phyloP scores from a whole-genome alignment of 1,140 invertebrate genomes.

The Planococcus citri region DNA sequence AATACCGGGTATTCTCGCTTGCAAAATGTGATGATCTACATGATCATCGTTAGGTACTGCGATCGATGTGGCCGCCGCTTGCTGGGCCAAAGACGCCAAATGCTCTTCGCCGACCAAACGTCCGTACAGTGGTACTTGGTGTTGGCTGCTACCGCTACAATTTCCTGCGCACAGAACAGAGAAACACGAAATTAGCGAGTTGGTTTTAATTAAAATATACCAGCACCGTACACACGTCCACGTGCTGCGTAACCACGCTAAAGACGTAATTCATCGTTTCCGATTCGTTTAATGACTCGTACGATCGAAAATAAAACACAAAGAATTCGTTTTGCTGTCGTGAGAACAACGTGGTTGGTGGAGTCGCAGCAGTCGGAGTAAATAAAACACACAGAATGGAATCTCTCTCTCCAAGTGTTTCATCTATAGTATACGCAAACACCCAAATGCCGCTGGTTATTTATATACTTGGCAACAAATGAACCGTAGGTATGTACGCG shows the following conservation, averaged over 20 bases:
- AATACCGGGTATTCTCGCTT: constrained; percentile 60
- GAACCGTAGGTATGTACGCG: not conserved
- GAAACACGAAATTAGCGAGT: no score
- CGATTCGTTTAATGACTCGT: not conserved
- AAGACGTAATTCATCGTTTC: not conserved
- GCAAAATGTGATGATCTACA: constrained; percentile 70
- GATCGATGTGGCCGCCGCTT: constrained; percentile 28
- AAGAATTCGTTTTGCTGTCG: no score
- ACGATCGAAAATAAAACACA: not conserved
- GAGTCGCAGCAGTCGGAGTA: no score
- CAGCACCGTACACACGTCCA: not conserved
- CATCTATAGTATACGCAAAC: no score
- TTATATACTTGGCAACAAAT: not conserved
- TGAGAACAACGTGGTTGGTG: no score
- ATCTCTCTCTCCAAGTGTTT: no score
- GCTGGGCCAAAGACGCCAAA: constrained; percentile 36
- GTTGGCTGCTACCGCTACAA: not conserved
- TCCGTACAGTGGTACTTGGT: constrained; percentile 61
- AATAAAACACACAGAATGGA: no score
- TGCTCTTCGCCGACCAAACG: constrained; percentile 77
- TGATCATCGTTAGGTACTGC: constrained; percentile 29
- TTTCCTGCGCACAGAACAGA: not conserved
- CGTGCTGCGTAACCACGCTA: not conserved
- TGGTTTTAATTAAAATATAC: not conserved
- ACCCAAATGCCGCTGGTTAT: not conserved